phyloP scores from a whole-genome alignment of 2,888 invertebrate genomes.

The Orgyia antiqua region DNA sequence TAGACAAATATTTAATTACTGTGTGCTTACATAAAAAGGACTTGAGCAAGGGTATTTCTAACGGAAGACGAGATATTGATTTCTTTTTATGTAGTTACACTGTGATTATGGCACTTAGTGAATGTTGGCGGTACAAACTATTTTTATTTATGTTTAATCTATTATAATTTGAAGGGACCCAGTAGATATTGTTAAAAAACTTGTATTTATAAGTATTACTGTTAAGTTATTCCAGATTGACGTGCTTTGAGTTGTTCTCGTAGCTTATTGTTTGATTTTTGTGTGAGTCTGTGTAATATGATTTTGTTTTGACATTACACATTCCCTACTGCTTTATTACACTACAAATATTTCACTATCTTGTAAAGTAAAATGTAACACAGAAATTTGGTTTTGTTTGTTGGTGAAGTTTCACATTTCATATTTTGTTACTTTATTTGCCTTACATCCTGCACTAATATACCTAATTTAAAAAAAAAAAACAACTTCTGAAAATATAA shows the following conservation, averaged over 20 bases:
- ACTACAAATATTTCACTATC: neutral
- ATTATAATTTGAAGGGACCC: conserved; percentile 67
- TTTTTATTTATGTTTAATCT: conserved; percentile 44
- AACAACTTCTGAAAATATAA: too few relatives aligned
- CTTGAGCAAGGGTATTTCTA: conserved; percentile 31
- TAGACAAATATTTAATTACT: conserved; percentile 34
- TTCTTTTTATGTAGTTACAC: conserved; percentile 41
- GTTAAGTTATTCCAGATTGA: conserved; percentile 70
- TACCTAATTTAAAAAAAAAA: too few relatives aligned
- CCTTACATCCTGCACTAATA: too few relatives aligned
- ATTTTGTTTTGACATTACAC: conserved; percentile 34
- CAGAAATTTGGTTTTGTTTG: too few relatives aligned
- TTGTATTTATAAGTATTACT: conserved; percentile 67
- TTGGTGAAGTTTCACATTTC: neutral
- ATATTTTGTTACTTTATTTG: neutral
- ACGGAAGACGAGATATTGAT: conserved; percentile 7
- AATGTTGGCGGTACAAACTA: conserved; percentile 68
- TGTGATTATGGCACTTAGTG: conserved; percentile 54
- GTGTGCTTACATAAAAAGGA: conserved; percentile 42
- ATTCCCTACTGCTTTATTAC: conserved; percentile 38
- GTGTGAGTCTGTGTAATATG: conserved; percentile 24
- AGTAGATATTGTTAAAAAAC: conserved; percentile 59
- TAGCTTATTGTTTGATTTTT: conserved; percentile 33
- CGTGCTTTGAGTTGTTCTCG: conserved; percentile 52
- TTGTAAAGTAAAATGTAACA: neutral